Percentiles rank a stretch among this genome's conserved stretches.
Conservation (phyloP, 2,888 invertebrate genomes). For the Melanchra persicariae region DNA sequence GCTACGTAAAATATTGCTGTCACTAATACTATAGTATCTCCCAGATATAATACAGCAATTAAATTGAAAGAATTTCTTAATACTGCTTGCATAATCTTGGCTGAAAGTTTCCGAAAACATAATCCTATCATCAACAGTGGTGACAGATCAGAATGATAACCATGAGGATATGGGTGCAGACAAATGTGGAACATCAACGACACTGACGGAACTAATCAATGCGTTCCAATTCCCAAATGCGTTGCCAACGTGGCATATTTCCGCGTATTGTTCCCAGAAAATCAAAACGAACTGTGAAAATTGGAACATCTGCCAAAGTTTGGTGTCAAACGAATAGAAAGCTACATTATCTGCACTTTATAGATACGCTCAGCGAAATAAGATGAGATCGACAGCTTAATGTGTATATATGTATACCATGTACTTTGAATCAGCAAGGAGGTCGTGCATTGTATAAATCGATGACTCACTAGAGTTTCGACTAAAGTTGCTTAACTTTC, state of each 20-base stretch:
- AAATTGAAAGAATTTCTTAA: constrained; percentile 1
- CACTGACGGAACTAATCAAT: constrained; percentile 51
- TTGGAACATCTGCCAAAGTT: constrained; percentile 30
- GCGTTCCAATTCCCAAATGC: constrained; percentile 47
- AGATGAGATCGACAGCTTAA: constrained; percentile 35
- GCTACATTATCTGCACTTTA: constrained; percentile 19
- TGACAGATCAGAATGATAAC: constrained; percentile 2
- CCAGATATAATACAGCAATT: neutral
- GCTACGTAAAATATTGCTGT: neutral
- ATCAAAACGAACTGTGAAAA: constrained; percentile 40
- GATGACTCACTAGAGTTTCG: constrained; percentile 50
- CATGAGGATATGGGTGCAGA: neutral
- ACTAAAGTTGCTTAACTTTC: constrained; percentile 30
- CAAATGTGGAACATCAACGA: constrained; percentile 26
- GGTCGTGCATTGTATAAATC: constrained; percentile 46
- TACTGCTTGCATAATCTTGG: neutral
- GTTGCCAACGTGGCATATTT: constrained; percentile 36
- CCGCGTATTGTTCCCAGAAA: constrained; percentile 55
- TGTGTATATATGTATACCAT: too few species aligned
- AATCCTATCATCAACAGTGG: neutral
- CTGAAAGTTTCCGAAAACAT: neutral
- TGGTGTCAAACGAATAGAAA: constrained; percentile 45
- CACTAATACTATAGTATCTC: constrained; percentile 21
- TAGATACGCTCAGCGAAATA: constrained; percentile 33
- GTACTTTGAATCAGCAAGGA: constrained; percentile 40